Base-by-base conservation (phyloP, 53 echinoderm and acorn worm genomes). In the Echinarachnius parma region DNA sequence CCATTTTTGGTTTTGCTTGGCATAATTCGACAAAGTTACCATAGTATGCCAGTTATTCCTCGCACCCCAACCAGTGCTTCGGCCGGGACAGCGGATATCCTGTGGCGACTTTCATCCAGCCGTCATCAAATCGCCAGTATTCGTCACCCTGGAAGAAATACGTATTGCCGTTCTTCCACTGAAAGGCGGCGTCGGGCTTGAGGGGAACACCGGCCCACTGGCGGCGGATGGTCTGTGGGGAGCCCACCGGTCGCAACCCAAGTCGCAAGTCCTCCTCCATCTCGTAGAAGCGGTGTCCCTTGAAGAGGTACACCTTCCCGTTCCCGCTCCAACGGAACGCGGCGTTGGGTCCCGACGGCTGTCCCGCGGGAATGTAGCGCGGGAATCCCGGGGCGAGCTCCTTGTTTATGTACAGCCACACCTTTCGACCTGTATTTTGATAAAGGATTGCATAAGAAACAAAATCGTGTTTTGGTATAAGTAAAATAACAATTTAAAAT, bases 241-340 rank as follows among this genome's bases (percentile, higher is more conserved):
- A 58, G 9, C 85, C 82, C 14, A 91, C 71, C 19, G 60, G 87
- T n/a, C n/a, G n/a, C n/a, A n/a, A n/a, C n/a, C n/a, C n/a, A n/a
- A n/a, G n/a, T 30, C 81, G 81, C 9, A 60, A 53, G 15, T 62
- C 18, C 28, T 91, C 84, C 66, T 87, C 61, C 36, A 91, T 91
- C 56, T 84, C 82, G 80, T 80, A 96, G 62, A 81, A 91, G 4
- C 87, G 47, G 31, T 54, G 52, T 9, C 87, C 87, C 76, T 98
- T 98, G 66, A 98, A 87, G 30, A 92, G 55, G 80, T 98, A 92
- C 5, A 83, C 76, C 58, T 98, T 85, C 0, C 98, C 98, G 45
- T 92, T 96, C 9, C 88, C 98, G 45, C 98, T 84, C 98, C 98
- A 98, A 1, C 79, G 86, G 79, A 98, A 88, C 9, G 88, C 98